Base-by-base conservation (phyloP, 2,888 invertebrate genomes). In the Tenthredo livida region DNA sequence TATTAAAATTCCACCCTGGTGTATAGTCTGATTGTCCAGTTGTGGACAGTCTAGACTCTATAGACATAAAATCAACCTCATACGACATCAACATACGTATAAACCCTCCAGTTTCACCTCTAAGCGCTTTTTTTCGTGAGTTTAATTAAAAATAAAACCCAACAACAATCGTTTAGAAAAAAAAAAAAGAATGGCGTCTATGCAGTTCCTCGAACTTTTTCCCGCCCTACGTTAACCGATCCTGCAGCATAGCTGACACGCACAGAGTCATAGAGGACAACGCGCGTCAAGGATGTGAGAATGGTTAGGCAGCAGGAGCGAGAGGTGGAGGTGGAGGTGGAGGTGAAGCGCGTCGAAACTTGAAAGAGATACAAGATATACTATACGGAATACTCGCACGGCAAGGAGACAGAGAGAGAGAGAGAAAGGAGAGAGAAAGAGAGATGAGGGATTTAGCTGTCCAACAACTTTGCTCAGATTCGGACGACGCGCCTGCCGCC, bases 391-490 rank as follows among this genome's bases (percentile, higher is more conserved):
- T 75, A 75, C 47, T 43, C 50, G 43, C 17, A 75, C 43, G 15
- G 47, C 43, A 17, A 47, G 43, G 25, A 47, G 43, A 37, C 12
- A 10, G 25, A 47, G 21, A 75, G 40, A 15, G 37, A 37, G n/a
- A 37, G 25, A n/a, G 25, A 61, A 12, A 37, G 12, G n/a, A 37
- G 25, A n/a, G 25, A 61, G 21, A 10, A 61, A 25, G 61, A 61
- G 61, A 61, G 25, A 61, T 50, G 43, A 75, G 75, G 37, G 25
- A 75, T 75, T 75, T 75, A 75, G 75, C 75, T 47, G 75, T 75
- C 75, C 47, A n/a, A 70, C 75, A 75, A 37, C 43, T 47, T 21
- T 43, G 47, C 75, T 75, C 75, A 43, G 75, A 75, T 75, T 75
- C 75, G 47, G 25, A 43, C 37, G 75, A 75, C 70, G 70, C 70